A percentile compares a stretch with the other conserved stretches of the same genome.
Evolutionary conservation across 2,888 invertebrate genomes (phyloP).

Genomic region (Cataglyphis albicans): DNA sequence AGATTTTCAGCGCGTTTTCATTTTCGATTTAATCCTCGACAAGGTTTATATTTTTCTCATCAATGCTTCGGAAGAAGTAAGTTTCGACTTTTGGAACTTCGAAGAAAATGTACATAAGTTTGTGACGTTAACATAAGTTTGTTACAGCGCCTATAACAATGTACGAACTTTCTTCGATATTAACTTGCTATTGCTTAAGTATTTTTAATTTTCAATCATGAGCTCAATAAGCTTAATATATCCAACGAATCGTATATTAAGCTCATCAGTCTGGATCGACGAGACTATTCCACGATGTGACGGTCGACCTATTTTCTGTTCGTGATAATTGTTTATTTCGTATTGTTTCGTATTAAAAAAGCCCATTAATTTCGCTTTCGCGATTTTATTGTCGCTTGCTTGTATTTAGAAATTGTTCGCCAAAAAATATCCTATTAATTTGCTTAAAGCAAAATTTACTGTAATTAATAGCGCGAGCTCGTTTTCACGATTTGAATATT

Average conservation of each 20-base stretch:
- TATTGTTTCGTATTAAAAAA: not conserved
- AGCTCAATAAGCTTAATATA: not conserved
- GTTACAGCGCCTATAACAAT: constrained; percentile 16
- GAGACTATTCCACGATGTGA: not conserved
- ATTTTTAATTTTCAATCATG: constrained; percentile 22
- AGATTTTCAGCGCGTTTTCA: not conserved
- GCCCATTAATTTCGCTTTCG: not conserved
- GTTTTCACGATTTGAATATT: not conserved
- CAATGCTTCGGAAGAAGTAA: not conserved
- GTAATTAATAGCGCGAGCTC: not conserved
- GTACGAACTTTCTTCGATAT: constrained; percentile 31
- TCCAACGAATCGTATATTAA: not conserved
- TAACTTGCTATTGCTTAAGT: constrained; percentile 42
- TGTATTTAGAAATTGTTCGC: not conserved
- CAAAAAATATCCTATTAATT: constrained; percentile 4
- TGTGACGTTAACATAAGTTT: not conserved
- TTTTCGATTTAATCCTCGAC: not conserved
- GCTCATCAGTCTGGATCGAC: constrained; percentile 17
- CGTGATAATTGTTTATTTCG: not conserved
- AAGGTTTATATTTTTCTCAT: not conserved
- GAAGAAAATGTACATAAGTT: constrained; percentile 27
- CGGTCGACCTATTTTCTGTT: constrained; percentile 8
- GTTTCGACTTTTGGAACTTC: constrained; percentile 16
- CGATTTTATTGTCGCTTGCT: not conserved
- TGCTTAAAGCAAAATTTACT: constrained; percentile 5